Percentiles rank a stretch among this genome's conserved stretches.
These are phyloP conservation scores for Clupea harengus DNA, from an alignment of 2,113 vertebrate genomes.

Conservation along the genomic window DNA sequence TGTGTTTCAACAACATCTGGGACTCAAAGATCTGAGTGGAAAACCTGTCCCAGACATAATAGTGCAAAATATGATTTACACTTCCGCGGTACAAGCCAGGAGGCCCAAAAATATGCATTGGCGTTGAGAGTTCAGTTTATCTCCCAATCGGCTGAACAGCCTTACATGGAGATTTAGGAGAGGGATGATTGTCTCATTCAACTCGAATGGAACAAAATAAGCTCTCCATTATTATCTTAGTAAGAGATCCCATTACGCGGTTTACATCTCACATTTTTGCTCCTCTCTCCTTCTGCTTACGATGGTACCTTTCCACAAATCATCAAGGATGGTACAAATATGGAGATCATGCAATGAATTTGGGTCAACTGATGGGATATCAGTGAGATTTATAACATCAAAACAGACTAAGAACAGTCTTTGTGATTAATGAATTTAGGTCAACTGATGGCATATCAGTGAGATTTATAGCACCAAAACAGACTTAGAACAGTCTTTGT, in stretches of 20 bases:
- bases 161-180: constrained; percentile 6
- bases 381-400: background rate
- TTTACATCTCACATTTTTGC: background rate
- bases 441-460: too few species aligned
- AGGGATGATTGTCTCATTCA: background rate
- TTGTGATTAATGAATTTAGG: too few species aligned
- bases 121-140: background rate
- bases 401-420: too few species aligned
- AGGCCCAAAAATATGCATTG: background rate
- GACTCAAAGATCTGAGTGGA: constrained; percentile 50
- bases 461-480: too few species aligned
- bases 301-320: background rate
- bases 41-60: constrained; percentile 52
- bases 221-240: background rate
- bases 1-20: constrained; percentile 48
- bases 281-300: background rate
- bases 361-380: background rate
- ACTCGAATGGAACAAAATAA: background rate
- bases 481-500: too few species aligned
- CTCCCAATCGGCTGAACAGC: background rate
- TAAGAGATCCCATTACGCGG: background rate
- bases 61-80: constrained; percentile 40
- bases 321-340: background rate
- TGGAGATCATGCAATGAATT: background rate
- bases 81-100: background rate